Evolutionary conservation across 1,140 invertebrate species (phyloP).

Genomic region (Pinna nobilis): DNA sequence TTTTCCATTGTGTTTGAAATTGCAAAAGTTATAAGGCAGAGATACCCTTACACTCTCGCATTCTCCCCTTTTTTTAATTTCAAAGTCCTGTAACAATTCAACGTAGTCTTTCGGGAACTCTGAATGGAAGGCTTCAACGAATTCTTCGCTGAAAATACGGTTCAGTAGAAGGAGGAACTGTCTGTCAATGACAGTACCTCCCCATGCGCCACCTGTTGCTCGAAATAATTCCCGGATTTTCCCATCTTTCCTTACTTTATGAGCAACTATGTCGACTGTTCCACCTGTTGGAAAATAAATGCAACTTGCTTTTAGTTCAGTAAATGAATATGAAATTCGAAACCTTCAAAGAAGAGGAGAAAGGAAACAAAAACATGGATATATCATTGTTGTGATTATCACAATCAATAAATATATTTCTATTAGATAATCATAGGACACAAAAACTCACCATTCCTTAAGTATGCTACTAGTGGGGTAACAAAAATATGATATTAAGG

Average conservation of each 20-base stretch:
- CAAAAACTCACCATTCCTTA: no score
- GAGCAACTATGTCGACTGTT: conserved; percentile 70
- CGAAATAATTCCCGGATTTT: conserved; percentile 66
- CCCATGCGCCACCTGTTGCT: conserved; percentile 70
- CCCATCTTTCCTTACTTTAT: conserved; percentile 68
- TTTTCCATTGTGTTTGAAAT: conserved; percentile 63
- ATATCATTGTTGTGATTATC: no score
- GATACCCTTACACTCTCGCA: conserved; percentile 68
- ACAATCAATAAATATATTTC: no score
- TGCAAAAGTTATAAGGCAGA: conserved; percentile 69
- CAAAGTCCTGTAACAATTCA: conserved; percentile 71
- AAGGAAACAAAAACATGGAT: no score
- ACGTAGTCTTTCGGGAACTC: conserved; percentile 68
- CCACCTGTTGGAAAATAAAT: conserved; percentile 55
- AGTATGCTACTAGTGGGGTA: no score
- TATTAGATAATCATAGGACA: no score
- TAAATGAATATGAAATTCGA: neutral
- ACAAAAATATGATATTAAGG: no score
- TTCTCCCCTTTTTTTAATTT: conserved; percentile 71
- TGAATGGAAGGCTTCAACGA: conserved; percentile 60
- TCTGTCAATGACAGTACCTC: conserved; percentile 68
- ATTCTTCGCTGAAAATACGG: conserved; percentile 64
- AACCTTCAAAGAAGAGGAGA: neutral
- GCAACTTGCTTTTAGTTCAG: neutral
- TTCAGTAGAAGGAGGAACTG: conserved; percentile 65